Evolutionary conservation across 1,140 invertebrate species (phyloP).

Genomic region (Heliconius eleuchia): DNA sequence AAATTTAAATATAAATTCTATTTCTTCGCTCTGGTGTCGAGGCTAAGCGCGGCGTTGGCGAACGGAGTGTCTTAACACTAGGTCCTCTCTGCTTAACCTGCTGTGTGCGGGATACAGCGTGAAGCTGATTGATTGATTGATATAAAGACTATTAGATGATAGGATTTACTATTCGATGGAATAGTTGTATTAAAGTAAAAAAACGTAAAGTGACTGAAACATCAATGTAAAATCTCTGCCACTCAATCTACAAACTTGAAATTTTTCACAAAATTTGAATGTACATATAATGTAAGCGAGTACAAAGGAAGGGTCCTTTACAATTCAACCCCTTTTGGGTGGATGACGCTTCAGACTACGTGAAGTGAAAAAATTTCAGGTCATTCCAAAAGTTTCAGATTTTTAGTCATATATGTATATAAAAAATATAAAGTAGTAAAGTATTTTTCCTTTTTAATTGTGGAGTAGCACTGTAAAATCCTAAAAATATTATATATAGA

Average conservation of each 20-base stretch:
- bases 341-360: constrained; percentile 6
- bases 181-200: neutral
- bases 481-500: no score
- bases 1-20: no score
- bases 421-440: neutral
- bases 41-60: no score
- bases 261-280: neutral
- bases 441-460: no score
- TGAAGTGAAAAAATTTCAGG: constrained; percentile 2
- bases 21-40: no score
- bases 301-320: constrained; percentile 15
- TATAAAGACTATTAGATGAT: no score
- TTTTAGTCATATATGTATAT: neutral
- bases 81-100: no score
- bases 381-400: neutral
- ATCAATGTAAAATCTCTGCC: neutral
- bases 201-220: neutral
- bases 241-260: neutral
- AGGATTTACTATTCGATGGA: no score
- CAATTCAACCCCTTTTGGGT: constrained; percentile 3
- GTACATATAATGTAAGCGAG: constrained; percentile 1
- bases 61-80: no score
- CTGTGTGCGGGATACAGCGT: no score
- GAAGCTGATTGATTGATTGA: no score
- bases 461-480: no score